Evolutionary conservation across 2,888 invertebrate genomes (phyloP), one percentile per base, ranked within the genome.

Genomic region (Tromatobia lineatoria): DNA sequence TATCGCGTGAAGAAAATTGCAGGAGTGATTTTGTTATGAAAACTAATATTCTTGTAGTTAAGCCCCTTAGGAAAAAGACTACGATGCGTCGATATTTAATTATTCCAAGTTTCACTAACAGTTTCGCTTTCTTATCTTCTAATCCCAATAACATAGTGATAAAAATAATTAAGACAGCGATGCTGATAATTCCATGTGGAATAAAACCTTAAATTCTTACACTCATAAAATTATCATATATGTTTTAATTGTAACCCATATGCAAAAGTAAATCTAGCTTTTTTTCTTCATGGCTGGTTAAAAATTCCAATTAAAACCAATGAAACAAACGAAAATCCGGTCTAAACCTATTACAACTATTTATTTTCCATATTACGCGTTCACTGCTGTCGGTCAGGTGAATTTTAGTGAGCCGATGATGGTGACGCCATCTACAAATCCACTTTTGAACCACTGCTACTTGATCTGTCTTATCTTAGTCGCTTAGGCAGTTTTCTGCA

Each of bases 401-500:
- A 34, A 57, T 57, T 23, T 6, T 13, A 34, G n/a, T 0, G 29
- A 18, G 73, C 45, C 13, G 47, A 25, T 13, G 73, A 20, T 45
- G 13, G 59, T 11, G 47, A 38, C 73, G 73, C 42, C 57, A 73
- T 73, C 59, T 25, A 0, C 6, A 18, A 45, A 45, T 73, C 47
- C 59, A 59, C 18, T 29, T 4, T 23, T 10, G n/a, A 20, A 23
- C 38, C 20, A 7, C 29, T 13, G n/a, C 3, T 29, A 57, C 42
- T 15, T 70, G 15, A n/a, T 3, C 23, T 45, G 0, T 8, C 45
- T 71, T 8, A 42, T 1, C 18, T 23, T 45, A 3, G n/a, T 76
- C 76, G 76, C 13, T 67, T 7, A 67, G 13, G 42, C n/a, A 45
- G 45, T 45, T 57, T 66, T 3, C 66, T 45, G 57, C 34, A 34